A percentile compares a stretch with the other conserved stretches of the same genome.
These are phyloP conservation scores for Myanophis thanlyinensis DNA, from an alignment of 2,113 vertebrate species.

Conservation along the genomic window DNA sequence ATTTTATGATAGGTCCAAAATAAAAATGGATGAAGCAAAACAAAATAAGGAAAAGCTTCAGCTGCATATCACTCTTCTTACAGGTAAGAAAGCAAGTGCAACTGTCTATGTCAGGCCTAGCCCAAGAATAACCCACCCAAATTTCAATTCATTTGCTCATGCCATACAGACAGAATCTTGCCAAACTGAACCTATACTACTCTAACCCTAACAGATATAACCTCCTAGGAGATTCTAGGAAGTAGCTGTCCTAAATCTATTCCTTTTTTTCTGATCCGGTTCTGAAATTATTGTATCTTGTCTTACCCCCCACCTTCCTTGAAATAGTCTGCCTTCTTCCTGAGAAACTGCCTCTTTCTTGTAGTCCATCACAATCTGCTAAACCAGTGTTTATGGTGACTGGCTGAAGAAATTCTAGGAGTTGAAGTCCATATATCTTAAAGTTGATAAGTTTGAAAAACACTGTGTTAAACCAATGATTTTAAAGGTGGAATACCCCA, in stretches of 20 bases:
- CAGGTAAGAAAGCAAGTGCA: background rate
- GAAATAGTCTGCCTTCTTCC: background rate
- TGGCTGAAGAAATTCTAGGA: background rate
- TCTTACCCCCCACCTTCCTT: background rate
- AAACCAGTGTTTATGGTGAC: background rate
- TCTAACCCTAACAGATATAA: too few species aligned
- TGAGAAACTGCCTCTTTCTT: background rate
- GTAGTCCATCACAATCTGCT: background rate
- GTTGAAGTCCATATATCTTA: background rate
- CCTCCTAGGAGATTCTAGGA: too few species aligned
- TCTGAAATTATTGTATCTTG: too few species aligned
- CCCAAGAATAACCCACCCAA: too few species aligned
- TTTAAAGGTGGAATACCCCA: background rate
- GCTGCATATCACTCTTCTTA: background rate
- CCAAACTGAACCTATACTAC: too few species aligned
- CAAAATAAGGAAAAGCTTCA: background rate
- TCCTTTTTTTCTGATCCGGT: too few species aligned
- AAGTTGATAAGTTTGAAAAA: background rate
- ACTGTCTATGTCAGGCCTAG: background rate
- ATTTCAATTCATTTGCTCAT: too few species aligned
- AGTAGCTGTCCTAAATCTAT: too few species aligned
- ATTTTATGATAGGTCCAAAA: background rate
- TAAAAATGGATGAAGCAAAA: background rate
- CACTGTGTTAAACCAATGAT: background rate
- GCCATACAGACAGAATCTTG: too few species aligned